A percentile compares a stretch with the other conserved stretches of the same genome.
phyloP scores from a whole-genome alignment of 2,888 invertebrate species.

The Dermolepida albohirtum region DNA sequence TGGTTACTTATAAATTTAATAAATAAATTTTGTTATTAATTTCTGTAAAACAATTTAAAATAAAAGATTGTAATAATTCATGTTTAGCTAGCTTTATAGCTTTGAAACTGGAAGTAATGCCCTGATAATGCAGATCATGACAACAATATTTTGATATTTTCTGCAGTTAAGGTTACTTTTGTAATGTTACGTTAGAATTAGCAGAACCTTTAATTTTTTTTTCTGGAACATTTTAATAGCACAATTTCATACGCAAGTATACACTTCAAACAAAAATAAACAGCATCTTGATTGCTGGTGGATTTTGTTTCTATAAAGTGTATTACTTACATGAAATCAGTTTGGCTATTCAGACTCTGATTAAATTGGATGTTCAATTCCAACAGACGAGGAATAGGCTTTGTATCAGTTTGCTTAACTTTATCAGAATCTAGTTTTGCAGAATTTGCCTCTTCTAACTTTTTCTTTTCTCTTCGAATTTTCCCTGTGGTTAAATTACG shows the following conservation, averaged over 20 bases:
- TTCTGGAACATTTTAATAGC: neutral
- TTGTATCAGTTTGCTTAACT: neutral
- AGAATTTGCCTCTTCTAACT: conserved; percentile 7
- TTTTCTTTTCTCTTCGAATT: conserved; percentile 21
- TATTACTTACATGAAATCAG: conserved; percentile 25
- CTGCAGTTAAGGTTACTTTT: no score
- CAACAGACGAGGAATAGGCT: neutral
- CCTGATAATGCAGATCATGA: no score
- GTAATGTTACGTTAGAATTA: no score
- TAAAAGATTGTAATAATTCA: no score
- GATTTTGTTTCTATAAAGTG: conserved; percentile 30
- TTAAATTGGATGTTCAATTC: neutral
- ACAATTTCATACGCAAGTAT: conserved; percentile 6
- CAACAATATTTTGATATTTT: no score
- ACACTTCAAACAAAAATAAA: conserved; percentile 40
- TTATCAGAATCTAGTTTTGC: neutral
- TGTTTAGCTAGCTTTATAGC: no score
- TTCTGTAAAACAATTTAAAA: no score
- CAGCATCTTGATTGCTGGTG: conserved; percentile 38
- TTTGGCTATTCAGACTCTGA: conserved; percentile 14
- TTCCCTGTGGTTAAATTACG: conserved; percentile 8
- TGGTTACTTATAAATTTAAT: no score
- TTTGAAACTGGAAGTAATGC: no score
- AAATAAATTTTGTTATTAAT: no score
- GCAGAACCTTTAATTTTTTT: neutral